Conservation (phyloP, 2,113 vertebrate genomes). For the Sceloporus undulatus region DNA sequence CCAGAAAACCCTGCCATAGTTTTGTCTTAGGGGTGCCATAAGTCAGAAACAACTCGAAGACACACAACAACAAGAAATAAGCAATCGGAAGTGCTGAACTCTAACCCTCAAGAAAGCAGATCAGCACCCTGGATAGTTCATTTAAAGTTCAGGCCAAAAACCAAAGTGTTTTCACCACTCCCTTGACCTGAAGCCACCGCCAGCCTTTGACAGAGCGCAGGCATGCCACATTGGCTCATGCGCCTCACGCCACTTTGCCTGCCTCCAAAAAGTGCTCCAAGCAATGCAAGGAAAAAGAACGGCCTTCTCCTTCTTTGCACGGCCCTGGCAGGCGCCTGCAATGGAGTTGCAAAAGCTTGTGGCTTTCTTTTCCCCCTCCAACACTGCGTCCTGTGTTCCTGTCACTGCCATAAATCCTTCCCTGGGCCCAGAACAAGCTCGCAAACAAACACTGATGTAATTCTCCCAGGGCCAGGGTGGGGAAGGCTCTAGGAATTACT, state of each 20-base stretch:
- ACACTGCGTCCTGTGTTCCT: neutral
- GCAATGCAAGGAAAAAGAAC: neutral
- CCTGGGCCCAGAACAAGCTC: neutral
- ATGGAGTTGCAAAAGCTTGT: neutral
- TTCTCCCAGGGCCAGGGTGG: constrained; percentile 28
- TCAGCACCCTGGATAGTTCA: no score
- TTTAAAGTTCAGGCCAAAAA: no score
- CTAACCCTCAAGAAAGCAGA: no score
- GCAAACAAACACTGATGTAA: constrained; percentile 29
- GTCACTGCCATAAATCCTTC: constrained; percentile 21
- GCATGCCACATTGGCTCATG: no score
- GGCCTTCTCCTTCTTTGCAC: neutral
- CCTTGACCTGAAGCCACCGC: no score
- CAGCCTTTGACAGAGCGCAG: neutral
- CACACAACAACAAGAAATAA: no score
- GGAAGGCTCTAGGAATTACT: constrained; percentile 32
- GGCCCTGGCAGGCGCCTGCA: neutral
- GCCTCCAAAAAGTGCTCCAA: constrained; percentile 33
- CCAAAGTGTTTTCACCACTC: no score
- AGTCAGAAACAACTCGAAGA: no score
- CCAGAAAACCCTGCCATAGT: no score
- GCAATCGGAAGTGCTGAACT: no score
- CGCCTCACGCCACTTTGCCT: no score
- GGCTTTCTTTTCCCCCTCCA: neutral
- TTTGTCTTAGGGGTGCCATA: no score